Conservation (phyloP, 2,113 vertebrate species). For the Zingel zingel region DNA sequence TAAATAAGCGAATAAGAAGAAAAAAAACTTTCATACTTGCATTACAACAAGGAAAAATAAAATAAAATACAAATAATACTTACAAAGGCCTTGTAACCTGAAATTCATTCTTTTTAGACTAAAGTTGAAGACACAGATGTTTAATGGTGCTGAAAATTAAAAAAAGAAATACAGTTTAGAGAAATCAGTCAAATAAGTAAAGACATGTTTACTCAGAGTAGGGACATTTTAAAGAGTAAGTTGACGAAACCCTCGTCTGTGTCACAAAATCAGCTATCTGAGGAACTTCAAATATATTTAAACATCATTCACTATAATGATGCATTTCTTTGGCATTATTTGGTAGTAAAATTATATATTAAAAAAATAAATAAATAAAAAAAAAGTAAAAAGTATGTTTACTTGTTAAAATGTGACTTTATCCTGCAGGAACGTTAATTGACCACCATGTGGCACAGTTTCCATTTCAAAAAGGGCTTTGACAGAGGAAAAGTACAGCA, state of each 20-base stretch:
- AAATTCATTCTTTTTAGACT: too few relatives aligned
- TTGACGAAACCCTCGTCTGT: background rate
- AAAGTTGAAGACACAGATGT: background rate
- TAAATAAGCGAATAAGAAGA: background rate
- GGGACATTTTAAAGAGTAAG: background rate
- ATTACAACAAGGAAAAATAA: too few relatives aligned
- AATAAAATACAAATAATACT: too few relatives aligned
- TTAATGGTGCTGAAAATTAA: background rate
- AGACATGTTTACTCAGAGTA: background rate
- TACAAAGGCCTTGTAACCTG: too few relatives aligned
- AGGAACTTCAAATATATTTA: background rate
- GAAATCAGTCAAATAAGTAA: background rate
- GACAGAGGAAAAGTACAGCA: conserved; percentile 62
- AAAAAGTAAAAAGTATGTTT: too few relatives aligned
- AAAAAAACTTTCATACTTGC: background rate
- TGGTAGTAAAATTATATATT: too few relatives aligned
- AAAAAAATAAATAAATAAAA: too few relatives aligned
- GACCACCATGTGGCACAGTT: conserved; percentile 49
- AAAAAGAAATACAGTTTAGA: background rate
- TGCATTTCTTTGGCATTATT: background rate
- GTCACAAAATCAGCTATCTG: background rate
- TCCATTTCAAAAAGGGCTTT: background rate
- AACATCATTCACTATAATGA: background rate
- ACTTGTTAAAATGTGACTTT: background rate
- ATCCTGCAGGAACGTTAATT: background rate